Conservation (phyloP, 64 coral and sea anemone species). For the Orbicella faveolata region DNA sequence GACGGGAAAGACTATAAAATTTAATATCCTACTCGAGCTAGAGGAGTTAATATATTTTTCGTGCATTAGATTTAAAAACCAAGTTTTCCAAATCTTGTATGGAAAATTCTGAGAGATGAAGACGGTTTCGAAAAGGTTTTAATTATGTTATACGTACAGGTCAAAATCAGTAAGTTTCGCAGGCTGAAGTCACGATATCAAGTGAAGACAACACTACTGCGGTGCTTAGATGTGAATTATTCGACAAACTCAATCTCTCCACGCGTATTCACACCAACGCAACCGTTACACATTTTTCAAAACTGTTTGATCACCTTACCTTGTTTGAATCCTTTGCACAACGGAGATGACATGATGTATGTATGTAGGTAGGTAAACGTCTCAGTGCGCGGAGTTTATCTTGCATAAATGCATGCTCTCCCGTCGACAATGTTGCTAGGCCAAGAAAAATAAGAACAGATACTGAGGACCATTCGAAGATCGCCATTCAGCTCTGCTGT, state of each 20-base stretch:
- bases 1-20: not conserved
- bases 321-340: not conserved
- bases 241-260: not conserved
- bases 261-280: too few relatives aligned
- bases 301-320: not conserved
- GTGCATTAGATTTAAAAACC: too few relatives aligned
- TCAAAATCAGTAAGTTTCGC: not conserved
- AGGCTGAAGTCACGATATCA: not conserved
- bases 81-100: not conserved
- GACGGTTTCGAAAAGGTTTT: not conserved
- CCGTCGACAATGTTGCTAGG: not conserved
- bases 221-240: not conserved
- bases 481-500: slow-evolving; percentile 2
- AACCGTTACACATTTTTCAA: not conserved
- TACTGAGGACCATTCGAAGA: not conserved
- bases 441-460: not conserved
- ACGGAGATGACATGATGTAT: not conserved
- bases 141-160: not conserved
- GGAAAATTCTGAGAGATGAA: not conserved
- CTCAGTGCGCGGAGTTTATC: not conserved
- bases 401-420: not conserved
- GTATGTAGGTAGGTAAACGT: not conserved
- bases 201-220: not conserved
- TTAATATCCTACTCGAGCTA: too few relatives aligned
- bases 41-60: too few relatives aligned